A percentile compares a stretch with the other conserved stretches of the same genome.
These are phyloP conservation scores for Phaethon lepturus DNA, from an alignment of 2,113 vertebrate species.

Conservation along the genomic window DNA sequence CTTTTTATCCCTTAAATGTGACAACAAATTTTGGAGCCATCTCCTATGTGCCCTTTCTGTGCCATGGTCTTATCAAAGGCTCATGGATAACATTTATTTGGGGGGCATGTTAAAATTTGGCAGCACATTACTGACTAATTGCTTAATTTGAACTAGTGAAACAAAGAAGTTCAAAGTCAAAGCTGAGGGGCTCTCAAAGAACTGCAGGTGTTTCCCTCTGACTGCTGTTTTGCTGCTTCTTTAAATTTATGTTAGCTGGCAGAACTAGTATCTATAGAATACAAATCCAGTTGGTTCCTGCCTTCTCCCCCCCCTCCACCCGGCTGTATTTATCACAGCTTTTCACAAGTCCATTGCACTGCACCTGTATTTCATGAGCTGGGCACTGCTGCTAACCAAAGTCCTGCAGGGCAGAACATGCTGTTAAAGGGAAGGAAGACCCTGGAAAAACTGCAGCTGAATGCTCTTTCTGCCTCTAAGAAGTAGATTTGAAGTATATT, in stretches of 20 bases:
- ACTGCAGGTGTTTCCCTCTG: constrained; percentile 60
- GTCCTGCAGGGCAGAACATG: background rate
- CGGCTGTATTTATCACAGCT: background rate
- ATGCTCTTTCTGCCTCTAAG: background rate
- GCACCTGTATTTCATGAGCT: background rate
- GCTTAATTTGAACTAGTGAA: background rate
- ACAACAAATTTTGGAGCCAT: background rate
- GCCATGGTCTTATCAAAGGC: background rate
- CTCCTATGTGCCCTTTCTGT: background rate
- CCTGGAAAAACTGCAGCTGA: background rate
- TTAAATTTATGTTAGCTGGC: background rate
- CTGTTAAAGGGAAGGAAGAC: background rate
- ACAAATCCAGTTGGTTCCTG: background rate
- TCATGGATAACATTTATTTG: background rate
- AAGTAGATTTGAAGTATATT: background rate
- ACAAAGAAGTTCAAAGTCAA: background rate
- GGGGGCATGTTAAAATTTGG: background rate
- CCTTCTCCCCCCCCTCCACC: background rate
- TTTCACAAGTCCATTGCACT: background rate
- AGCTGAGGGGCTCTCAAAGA: background rate
- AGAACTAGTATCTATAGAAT: background rate
- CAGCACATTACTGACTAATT: background rate
- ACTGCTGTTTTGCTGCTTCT: background rate
- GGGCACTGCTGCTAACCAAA: background rate
- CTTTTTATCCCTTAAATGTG: background rate